phyloP scores from a whole-genome alignment of 2,888 invertebrate species.

The Dryobota labecula region DNA sequence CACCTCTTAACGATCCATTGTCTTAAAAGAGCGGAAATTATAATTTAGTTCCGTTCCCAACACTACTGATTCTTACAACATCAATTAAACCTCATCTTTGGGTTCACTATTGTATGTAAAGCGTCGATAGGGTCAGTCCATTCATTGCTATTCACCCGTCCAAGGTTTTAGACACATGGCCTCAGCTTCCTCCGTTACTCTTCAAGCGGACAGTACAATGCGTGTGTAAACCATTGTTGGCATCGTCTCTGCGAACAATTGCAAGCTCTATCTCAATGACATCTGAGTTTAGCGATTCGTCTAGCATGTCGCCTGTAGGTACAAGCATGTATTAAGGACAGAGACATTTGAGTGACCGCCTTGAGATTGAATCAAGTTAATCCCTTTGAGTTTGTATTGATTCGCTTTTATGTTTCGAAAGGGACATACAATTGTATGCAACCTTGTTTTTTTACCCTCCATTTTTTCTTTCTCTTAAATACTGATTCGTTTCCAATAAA shows the following conservation, averaged over 20 bases:
- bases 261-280: conserved; percentile 85
- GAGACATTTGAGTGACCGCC: conserved; percentile 35
- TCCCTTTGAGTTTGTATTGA: conserved; percentile 30
- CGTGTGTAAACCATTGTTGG: conserved; percentile 80
- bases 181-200: conserved; percentile 84
- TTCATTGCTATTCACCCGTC: conserved; percentile 79
- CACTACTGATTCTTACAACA: conserved; percentile 65
- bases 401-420: conserved; percentile 11
- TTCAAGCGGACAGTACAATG: conserved; percentile 87
- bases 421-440: neutral
- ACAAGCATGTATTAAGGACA: conserved; percentile 3
- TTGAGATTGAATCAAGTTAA: conserved; percentile 41
- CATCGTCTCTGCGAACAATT: conserved; percentile 74
- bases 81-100: conserved; percentile 63
- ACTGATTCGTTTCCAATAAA: conserved; percentile 5
- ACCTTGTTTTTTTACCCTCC: conserved; percentile 12
- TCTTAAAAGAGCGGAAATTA: conserved; percentile 73
- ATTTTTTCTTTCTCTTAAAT: conserved; percentile 23
- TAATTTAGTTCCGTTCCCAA: conserved; percentile 82
- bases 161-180: conserved; percentile 85
- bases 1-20: conserved; percentile 75
- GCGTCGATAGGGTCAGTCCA: conserved; percentile 56
- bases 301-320: conserved; percentile 68
- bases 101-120: conserved; percentile 68
- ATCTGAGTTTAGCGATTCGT: conserved; percentile 80